phyloP scores from a whole-genome alignment of 2,113 vertebrate species.

The Baryphthengus martii region DNA sequence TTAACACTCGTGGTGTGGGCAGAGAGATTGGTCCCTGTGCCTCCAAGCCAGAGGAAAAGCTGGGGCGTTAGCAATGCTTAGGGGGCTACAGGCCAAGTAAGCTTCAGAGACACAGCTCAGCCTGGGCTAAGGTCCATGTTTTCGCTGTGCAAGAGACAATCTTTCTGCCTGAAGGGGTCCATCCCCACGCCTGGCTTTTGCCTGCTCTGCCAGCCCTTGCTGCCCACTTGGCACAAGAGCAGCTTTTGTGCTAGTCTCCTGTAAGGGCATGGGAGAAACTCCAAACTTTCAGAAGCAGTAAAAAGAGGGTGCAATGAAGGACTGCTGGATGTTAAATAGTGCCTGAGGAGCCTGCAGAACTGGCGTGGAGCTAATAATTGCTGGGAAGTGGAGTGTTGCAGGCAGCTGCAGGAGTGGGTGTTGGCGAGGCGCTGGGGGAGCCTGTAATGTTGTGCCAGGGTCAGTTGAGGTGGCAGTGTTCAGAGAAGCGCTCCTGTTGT shows the following conservation, averaged over 20 bases:
- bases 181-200: neutral
- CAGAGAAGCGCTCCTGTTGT: neutral
- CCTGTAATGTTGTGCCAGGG: neutral
- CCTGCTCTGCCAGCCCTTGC: neutral
- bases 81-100: neutral
- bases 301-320: rapidly evolving
- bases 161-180: neutral
- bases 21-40: neutral
- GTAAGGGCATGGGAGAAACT: neutral
- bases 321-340: rapidly evolving
- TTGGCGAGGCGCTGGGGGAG: neutral
- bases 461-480: neutral
- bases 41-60: neutral
- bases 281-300: neutral
- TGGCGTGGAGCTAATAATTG: rapidly evolving
- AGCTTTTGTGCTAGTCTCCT: neutral
- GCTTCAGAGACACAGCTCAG: neutral
- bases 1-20: neutral
- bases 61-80: neutral
- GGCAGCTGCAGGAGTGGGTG: neutral
- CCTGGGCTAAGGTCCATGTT: neutral
- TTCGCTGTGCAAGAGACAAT: neutral
- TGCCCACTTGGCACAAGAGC: rapidly evolving
- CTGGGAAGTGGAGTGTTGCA: rapidly evolving
- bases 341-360: neutral